Evolutionary conservation across 2,113 vertebrate species (phyloP).

Genomic region (Oryzias celebensis): DNA sequence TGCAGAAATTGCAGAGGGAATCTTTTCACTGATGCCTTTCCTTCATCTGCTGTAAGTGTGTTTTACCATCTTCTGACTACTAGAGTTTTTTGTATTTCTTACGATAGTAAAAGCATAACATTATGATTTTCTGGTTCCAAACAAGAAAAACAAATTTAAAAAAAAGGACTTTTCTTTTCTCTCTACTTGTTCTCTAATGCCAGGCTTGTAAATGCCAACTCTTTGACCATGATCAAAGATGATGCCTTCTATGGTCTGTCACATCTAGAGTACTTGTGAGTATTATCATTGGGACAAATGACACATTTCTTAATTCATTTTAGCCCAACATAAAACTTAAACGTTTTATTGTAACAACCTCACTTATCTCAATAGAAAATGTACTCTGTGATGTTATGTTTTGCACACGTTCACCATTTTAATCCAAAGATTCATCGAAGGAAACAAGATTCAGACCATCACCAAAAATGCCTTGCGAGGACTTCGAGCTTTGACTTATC

Average conservation of each 20-base stretch:
- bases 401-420: not conserved
- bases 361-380: too few species aligned
- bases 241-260: slow-evolving; percentile 95
- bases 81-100: not conserved
- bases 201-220: slow-evolving; percentile 95
- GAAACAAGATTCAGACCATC: slow-evolving; percentile 92
- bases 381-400: too few species aligned
- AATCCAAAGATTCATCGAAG: slow-evolving; percentile 90
- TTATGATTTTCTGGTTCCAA: not conserved
- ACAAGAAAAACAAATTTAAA: not conserved
- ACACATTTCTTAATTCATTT: not conserved
- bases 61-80: not conserved
- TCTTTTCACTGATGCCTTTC: slow-evolving; percentile 94
- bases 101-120: not conserved
- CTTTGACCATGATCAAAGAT: slow-evolving; percentile 89
- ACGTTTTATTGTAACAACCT: not conserved
- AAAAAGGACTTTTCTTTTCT: not conserved
- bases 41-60: slow-evolving; percentile 91
- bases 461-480: slow-evolving; percentile 91
- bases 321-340: too few species aligned
- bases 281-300: slow-evolving; percentile 39
- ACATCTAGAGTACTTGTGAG: slow-evolving; percentile 97
- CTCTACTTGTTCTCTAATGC: slow-evolving; percentile 28
- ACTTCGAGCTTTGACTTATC: slow-evolving; percentile 91
- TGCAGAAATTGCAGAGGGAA: slow-evolving; percentile 90